These are phyloP conservation scores for Centropyge bicolor DNA, from an alignment of 2,797 vertebrate species.

Conservation along the genomic window DNA sequence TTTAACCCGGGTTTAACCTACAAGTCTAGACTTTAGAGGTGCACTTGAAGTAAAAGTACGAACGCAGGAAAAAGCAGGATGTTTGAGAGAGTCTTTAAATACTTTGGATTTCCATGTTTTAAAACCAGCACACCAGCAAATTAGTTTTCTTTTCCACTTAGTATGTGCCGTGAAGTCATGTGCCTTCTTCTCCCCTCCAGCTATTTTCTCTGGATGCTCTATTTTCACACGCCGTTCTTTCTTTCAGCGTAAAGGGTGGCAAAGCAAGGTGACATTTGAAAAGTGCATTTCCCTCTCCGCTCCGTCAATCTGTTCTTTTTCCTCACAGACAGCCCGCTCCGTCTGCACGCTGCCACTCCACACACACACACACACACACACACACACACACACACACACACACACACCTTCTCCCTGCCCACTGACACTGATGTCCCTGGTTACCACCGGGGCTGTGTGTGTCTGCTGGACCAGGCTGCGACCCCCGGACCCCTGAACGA, in stretches of 20 bases:
- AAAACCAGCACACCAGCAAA: slow-evolving; percentile 19
- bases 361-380: slow-evolving; percentile 16
- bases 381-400: slow-evolving; percentile 36
- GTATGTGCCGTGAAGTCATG: slow-evolving; percentile 28
- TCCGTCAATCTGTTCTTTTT: slow-evolving; percentile 75
- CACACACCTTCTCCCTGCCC: slow-evolving; percentile 31
- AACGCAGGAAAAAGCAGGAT: neutral
- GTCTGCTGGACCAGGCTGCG: slow-evolving; percentile 42
- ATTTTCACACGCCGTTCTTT: slow-evolving; percentile 59
- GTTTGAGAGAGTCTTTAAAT: slow-evolving; percentile 5
- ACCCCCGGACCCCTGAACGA: slow-evolving; percentile 57
- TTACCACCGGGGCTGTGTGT: slow-evolving; percentile 41
- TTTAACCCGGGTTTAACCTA: neutral
- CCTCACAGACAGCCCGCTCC: slow-evolving; percentile 59
- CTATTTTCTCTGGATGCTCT: slow-evolving; percentile 48
- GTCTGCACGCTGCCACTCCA: slow-evolving; percentile 51
- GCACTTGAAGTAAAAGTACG: neutral
- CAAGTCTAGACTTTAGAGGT: neutral
- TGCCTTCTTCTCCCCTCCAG: slow-evolving; percentile 34
- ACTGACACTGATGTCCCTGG: slow-evolving; percentile 62
- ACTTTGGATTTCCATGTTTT: neutral
- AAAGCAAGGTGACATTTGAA: slow-evolving; percentile 83
- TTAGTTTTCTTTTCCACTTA: slow-evolving; percentile 11
- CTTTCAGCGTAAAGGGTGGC: slow-evolving; percentile 60
- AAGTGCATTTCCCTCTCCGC: slow-evolving; percentile 78